phyloP scores from a whole-genome alignment of 2,888 invertebrate genomes.

The Drosophila kokeensis region DNA sequence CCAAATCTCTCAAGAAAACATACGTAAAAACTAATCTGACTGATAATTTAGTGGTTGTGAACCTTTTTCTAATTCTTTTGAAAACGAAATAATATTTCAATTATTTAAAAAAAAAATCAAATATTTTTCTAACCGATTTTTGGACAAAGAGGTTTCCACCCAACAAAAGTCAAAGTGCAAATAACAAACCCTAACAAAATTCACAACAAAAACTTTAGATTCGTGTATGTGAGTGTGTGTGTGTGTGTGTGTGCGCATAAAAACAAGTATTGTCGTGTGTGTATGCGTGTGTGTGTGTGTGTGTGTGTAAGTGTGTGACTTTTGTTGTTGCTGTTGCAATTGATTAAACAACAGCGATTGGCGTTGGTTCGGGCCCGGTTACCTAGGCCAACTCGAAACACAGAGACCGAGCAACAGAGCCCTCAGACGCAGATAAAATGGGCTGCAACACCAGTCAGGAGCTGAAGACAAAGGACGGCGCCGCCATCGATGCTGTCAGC shows the following conservation, averaged over 20 bases:
- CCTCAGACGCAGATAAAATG: slow-evolving; percentile 78
- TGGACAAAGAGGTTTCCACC: slow-evolving; percentile 62
- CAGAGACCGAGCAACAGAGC: slow-evolving; percentile 46
- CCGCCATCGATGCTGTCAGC: slow-evolving; percentile 69
- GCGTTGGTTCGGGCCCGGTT: slow-evolving; percentile 49
- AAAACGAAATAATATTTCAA: slow-evolving; percentile 29
- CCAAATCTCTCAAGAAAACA: not conserved
- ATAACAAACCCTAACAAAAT: slow-evolving; percentile 39
- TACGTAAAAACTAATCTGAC: slow-evolving; percentile 42
- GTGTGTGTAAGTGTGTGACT: slow-evolving; percentile 35
- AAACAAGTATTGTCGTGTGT: slow-evolving; percentile 6
- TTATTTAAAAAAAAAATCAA: slow-evolving; percentile 6
- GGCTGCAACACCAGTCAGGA: slow-evolving; percentile 88
- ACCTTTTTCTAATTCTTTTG: slow-evolving; percentile 66
- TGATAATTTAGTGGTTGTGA: slow-evolving; percentile 69
- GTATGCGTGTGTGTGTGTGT: slow-evolving; percentile 17
- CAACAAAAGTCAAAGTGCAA: slow-evolving; percentile 57
- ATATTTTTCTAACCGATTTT: slow-evolving; percentile 55
- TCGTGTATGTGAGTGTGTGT: slow-evolving; percentile 19
- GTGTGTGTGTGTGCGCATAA: slow-evolving; percentile 39
- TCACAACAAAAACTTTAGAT: slow-evolving; percentile 16
- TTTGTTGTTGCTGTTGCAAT: slow-evolving; percentile 63
- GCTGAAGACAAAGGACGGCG: slow-evolving; percentile 83
- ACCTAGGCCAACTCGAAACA: slow-evolving; percentile 66
- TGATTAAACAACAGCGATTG: slow-evolving; percentile 79